A percentile compares a stretch with the other conserved stretches of the same genome.
Conservation (phyloP, 2,113 vertebrate species). For the Uria lomvia region DNA sequence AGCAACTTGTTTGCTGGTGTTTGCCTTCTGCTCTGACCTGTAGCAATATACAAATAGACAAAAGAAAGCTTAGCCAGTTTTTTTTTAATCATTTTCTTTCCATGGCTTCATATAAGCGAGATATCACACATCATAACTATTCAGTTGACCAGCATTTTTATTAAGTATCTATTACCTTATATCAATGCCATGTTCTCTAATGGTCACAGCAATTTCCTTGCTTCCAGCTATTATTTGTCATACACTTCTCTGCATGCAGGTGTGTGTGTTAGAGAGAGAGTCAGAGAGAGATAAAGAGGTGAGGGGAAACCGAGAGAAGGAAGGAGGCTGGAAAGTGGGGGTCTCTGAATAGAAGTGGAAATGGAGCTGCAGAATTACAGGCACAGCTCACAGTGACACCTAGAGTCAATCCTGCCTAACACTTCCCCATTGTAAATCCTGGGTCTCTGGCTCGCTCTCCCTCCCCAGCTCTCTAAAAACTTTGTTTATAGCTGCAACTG, state of each 20-base stretch:
- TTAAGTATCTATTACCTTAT: constrained; percentile 4
- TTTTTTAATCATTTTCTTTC: neutral
- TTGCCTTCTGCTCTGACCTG: neutral
- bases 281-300: neutral
- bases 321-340: neutral
- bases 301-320: neutral
- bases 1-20: neutral
- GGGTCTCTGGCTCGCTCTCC: neutral
- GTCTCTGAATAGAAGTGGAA: neutral
- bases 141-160: neutral
- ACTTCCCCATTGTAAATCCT: neutral
- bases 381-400: constrained; percentile 62
- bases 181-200: neutral
- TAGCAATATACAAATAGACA: neutral
- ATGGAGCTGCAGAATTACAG: neutral
- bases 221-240: neutral
- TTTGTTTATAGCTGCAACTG: neutral
- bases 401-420: constrained; percentile 45
- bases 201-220: neutral
- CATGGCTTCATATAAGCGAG: neutral
- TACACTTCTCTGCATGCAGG: neutral
- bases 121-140: neutral
- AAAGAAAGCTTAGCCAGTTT: neutral
- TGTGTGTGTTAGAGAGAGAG: neutral
- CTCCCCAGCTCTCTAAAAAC: neutral